Evolutionary conservation across 2,113 vertebrate genomes (phyloP).

Genomic region (Danio rerio): GRCz12tu NC_133176.1:14156501-14157000

Average conservation of each 20-base stretch:
- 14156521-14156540: constrained; percentile 81
- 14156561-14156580: constrained; percentile 76
- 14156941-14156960: constrained; percentile 66
- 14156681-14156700: not conserved
- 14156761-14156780: constrained; percentile 45
- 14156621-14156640: constrained; percentile 31
- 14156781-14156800: constrained; percentile 42
- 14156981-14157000: constrained; percentile 35
- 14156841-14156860: constrained; percentile 72
- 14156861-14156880: constrained; percentile 68
- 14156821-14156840: constrained; percentile 77
- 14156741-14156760: constrained; percentile 20
- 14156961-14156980: constrained; percentile 57
- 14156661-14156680: not conserved
- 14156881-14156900: constrained; percentile 68
- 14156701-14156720: constrained; percentile 25
- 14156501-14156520: constrained; percentile 91
- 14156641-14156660: not conserved
- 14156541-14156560: constrained; percentile 89
- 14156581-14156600: constrained; percentile 1
- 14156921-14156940: constrained; percentile 69
- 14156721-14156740: constrained; percentile 23
- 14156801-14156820: constrained; percentile 50
- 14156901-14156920: constrained; percentile 61
- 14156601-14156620: constrained; percentile 40